phyloP scores from a whole-genome alignment of 2,888 invertebrate genomes.

The Bibio marci region DNA sequence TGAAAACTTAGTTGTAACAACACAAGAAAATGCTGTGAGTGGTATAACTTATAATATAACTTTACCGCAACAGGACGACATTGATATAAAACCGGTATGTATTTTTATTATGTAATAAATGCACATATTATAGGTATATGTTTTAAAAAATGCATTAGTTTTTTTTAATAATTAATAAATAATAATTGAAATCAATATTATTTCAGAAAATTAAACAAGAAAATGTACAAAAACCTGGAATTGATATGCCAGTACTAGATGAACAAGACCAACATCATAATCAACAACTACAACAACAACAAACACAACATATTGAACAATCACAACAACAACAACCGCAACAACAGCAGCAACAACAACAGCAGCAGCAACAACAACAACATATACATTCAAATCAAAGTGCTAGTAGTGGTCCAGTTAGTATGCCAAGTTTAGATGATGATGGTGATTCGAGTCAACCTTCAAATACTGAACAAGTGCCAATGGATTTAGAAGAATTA shows the following conservation, averaged over 20 bases:
- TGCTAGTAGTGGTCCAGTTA: slow-evolving; percentile 20
- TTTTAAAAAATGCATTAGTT: not conserved
- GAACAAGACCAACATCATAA: slow-evolving; percentile 20
- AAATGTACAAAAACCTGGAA: no score
- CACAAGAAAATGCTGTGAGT: slow-evolving; percentile 25
- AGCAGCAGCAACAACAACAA: slow-evolving; percentile 6
- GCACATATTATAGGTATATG: not conserved
- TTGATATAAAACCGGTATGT: slow-evolving; percentile 13
- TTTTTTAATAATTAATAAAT: not conserved
- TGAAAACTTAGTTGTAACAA: slow-evolving; percentile 28
- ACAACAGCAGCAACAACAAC: slow-evolving; percentile 5
- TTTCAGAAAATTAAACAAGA: not conserved
- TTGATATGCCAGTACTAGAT: slow-evolving; percentile 29
- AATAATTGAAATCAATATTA: not conserved
- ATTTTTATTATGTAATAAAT: not conserved
- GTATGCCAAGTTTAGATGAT: slow-evolving; percentile 30
- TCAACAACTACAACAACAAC: slow-evolving; percentile 3
- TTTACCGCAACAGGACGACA: slow-evolving; percentile 24
- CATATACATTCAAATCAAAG: not conserved
- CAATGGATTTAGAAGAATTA: slow-evolving; percentile 30
- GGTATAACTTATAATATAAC: slow-evolving; percentile 30
- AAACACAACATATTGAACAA: slow-evolving; percentile 7
- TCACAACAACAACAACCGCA: slow-evolving; percentile 8
- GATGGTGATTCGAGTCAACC: slow-evolving; percentile 21
- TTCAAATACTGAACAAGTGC: slow-evolving; percentile 19